Base-by-base conservation (phyloP, 1,140 invertebrate genomes). In the Drosophila kohkoa region DNA sequence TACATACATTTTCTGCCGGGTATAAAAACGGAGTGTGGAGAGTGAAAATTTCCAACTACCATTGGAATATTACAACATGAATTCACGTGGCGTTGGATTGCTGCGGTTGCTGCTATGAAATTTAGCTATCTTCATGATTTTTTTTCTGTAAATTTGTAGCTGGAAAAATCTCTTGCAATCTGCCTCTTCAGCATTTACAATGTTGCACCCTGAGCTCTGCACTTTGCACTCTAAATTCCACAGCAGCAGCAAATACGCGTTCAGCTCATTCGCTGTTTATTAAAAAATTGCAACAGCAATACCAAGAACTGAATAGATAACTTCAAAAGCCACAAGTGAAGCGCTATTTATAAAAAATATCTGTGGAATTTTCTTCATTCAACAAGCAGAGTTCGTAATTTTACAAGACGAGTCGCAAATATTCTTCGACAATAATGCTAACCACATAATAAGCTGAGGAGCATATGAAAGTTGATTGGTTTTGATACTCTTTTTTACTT, bases 261-360 rank as follows among this genome's bases (percentile, higher is more conserved):
- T 59, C 55, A 48, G 32, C 55, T 48, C 10, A 48, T 59, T 68
- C 16, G 30, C 38, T 20, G 51, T 16, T 49, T 58, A 67, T 67
- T 58, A 48, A 38, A 58, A 25, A 58, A 8, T 16, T 5, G 16
- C 45, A 8, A 68, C 16, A 51, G 60, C 16, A 51, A 51, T 10
- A 41, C 7, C 30, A 32, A 32, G 5, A 41, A 11, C n/a, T 43
- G 11, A 32, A 35, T 28, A 30, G 35, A 62, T 32, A 41, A 28
- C 16, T 62, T 5, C 11, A 20, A 35, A 32, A 41, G 8, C 38
- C 41, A 13, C 41, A 43, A 43, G 41, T 43, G 3, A 43, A 13
- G 11, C 3, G 41, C 11, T 43, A 43, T 7, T 43, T 0, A 13
- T 13, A 43, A 43, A 43, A 20, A 3, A 13, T 13, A 5, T 13